A percentile compares a stretch with the other conserved stretches of the same genome.
These are phyloP conservation scores for Lerista edwardsae DNA, from an alignment of 2,797 vertebrate genomes.

Conservation along the genomic window DNA sequence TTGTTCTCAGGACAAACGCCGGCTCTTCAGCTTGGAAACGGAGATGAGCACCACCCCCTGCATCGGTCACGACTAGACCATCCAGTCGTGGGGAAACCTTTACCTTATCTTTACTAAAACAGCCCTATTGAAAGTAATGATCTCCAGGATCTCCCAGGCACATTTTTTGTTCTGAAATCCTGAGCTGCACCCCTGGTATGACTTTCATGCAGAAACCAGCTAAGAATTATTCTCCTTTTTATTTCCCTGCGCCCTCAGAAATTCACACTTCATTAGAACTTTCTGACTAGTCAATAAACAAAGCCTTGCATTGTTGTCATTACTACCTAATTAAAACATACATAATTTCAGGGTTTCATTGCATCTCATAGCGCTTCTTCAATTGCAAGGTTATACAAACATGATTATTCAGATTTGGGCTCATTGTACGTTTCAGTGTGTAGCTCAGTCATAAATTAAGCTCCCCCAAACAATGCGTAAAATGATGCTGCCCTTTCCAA, in stretches of 20 bases:
- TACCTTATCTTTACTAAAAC: too few relatives aligned
- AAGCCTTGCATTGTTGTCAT: constrained; percentile 61
- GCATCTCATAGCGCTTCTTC: constrained; percentile 65
- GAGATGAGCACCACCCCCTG: too few relatives aligned
- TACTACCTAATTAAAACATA: constrained; percentile 75
- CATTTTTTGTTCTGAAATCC: constrained; percentile 32
- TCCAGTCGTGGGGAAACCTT: too few relatives aligned
- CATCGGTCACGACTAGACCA: too few relatives aligned
- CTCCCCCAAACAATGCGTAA: constrained; percentile 37
- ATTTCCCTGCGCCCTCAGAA: constrained; percentile 65
- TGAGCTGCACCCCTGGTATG: constrained; percentile 26
- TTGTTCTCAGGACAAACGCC: too few relatives aligned
- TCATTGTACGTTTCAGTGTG: constrained; percentile 62
- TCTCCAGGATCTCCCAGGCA: neutral
- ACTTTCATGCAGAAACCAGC: constrained; percentile 30
- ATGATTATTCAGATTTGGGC: constrained; percentile 46
- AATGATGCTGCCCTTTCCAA: neutral
- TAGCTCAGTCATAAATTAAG: constrained; percentile 52
- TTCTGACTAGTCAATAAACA: constrained; percentile 76
- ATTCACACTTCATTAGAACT: constrained; percentile 72
- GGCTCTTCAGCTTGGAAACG: too few relatives aligned
- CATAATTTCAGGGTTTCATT: constrained; percentile 70
- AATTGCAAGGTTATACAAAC: constrained; percentile 65
- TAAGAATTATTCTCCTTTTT: constrained; percentile 44
- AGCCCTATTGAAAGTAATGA: constrained; percentile 37